Evolutionary conservation across 2,797 vertebrate species (phyloP), one percentile per base, ranked within the genome.

Genomic region (Centropyge bicolor): DNA sequence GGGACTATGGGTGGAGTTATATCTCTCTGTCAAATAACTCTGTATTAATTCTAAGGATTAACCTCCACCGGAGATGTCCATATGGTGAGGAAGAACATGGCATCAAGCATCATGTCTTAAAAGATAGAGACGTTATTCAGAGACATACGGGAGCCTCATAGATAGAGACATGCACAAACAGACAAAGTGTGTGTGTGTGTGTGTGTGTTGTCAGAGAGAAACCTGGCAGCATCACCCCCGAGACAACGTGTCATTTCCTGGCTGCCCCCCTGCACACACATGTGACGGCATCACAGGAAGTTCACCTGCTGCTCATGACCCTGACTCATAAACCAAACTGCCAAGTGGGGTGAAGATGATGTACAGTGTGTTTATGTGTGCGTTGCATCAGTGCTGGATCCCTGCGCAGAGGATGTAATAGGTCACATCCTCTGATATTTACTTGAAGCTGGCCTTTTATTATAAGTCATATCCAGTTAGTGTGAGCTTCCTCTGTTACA

Each of bases 311-410:
- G 86, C 66, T 80, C 55, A 35, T 80, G 81, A 86, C 86, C 86
- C 89, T 89, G 89, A 89, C 82, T 92, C 87, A 89, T 77, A 70
- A 82, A 74, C 69, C 70, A 76, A 76, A 76, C 71, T 74, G 86
- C 85, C 78, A 88, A 35, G 27, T 51, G 63, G 70, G 68, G 40
- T 45, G 82, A 70, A 61, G 55, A 69, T 48, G 66, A 76, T 79
- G 80, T 70, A 71, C 65, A 70, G 17, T 36, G 77, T 72, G 70
- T 74, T 43, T 54, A 16, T 74, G 52, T 69, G 59, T 74, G 75
- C 83, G 71, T 75, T 68, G 69, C 70, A 76, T 70, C 63, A 43
- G 36, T 45, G 31, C 79, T 56, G 81, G 67, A 74, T 76, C 76
- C 46, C 74, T 27, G 59, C 54, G 56, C 27, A 22, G 64, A 65